A percentile compares a stretch with the other conserved stretches of the same genome.
phyloP scores from a whole-genome alignment of 2,797 vertebrate species.

The Acanthurus leucopareius region DNA sequence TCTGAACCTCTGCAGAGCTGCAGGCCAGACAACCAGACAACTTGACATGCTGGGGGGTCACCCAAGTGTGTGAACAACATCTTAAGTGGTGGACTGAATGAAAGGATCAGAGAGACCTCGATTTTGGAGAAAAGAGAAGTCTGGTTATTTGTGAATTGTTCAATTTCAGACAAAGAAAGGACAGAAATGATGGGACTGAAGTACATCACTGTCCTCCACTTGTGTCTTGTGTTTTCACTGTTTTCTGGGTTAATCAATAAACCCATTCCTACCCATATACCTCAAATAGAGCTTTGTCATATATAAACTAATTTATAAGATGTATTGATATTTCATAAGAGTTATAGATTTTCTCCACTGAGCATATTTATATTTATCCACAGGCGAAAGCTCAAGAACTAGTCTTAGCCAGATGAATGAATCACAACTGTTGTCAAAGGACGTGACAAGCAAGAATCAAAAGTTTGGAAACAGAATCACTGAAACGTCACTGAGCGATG shows the following conservation, averaged over 20 bases:
- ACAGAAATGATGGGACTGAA: neutral
- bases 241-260: conserved; percentile 11
- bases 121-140: conserved; percentile 47
- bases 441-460: conserved; percentile 40
- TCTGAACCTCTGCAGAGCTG: conserved; percentile 27
- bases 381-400: conserved; percentile 27
- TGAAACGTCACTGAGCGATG: conserved; percentile 69
- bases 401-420: conserved; percentile 50
- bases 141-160: conserved; percentile 29
- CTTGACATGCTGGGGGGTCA: conserved; percentile 36
- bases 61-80: conserved; percentile 50
- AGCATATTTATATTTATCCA: neutral
- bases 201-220: neutral
- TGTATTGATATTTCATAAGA: neutral
- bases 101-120: neutral
- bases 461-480: conserved; percentile 57
- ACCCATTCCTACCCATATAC: neutral
- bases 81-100: conserved; percentile 34
- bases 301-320: neutral
- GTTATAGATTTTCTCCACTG: neutral
- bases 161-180: conserved; percentile 10
- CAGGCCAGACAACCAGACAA: conserved; percentile 37
- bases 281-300: neutral
- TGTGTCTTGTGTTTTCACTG: conserved; percentile 18
- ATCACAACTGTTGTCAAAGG: conserved; percentile 62